Base-by-base conservation (phyloP, 2,113 vertebrate genomes). In the Psilopogon haemacephalus region DNA sequence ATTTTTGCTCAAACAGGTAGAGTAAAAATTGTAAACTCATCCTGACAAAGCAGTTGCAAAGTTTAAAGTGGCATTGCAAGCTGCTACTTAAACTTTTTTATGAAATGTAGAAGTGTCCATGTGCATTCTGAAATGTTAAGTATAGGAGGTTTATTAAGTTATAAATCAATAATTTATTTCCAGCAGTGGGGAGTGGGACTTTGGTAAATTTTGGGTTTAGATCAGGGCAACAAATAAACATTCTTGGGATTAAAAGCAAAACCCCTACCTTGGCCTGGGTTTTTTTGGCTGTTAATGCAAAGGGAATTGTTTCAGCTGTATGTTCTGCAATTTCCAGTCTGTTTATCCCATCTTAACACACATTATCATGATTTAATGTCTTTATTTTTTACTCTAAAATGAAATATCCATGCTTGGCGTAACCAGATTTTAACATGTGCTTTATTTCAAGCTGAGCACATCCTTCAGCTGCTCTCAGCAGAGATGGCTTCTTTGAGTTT, bases 1-100 rank as follows among this genome's bases (percentile, higher is more conserved):
- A 65, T 24, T 87, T 65, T 84, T 93, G 70, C 62, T 35, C 78
- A 92, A 86, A 56, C 59, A 14, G 12, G 38, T 62, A 48, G 28
- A 28, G 64, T 73, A 89, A 73, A 63, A 82, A 15, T 37, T 84
- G 67, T 33, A 55, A 55, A 32, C 14, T 90, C 74, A 38, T 35
- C 63, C 70, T 86, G 76, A 69, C 33, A 67, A 90, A 62, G 50
- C 72, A 69, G 50, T 69, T 79, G 16, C 8, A 24, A 72, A 87
- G 70, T 93, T 94, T 40, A 77, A 86, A 81, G 81, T 68, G 74
- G 32, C 63, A 32, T 74, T 64, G 27, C 55, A 88, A 93, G 40
- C 15, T 77, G 37, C 81, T 82, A 93, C 75, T 88, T 72, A 91
- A 93, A 95, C 78, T 73, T 60, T 38, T 46, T 27, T 63, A 19